Evolutionary conservation across 2,113 vertebrate species (phyloP).

Genomic region (Rhinichthys klamathensis): DNA sequence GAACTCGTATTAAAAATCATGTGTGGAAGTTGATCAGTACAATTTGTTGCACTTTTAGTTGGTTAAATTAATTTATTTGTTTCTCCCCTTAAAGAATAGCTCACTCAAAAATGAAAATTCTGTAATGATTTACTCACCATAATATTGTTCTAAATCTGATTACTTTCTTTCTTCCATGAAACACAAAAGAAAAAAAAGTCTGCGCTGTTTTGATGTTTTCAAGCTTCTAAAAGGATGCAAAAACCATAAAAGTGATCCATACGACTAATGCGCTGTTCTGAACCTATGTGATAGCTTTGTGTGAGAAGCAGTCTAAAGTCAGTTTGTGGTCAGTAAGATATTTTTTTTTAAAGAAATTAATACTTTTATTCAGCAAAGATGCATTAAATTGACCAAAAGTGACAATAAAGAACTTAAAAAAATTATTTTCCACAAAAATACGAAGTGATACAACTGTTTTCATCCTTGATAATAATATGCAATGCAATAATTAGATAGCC

Average conservation of each 20-base stretch:
- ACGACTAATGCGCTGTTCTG: too few species aligned
- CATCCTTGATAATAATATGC: background rate
- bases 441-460: background rate
- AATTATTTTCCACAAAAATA: too few species aligned
- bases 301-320: too few species aligned
- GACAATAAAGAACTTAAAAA: too few species aligned
- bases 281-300: too few species aligned
- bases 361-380: background rate
- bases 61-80: background rate
- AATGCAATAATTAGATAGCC: background rate
- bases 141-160: background rate
- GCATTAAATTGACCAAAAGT: background rate
- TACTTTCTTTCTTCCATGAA: background rate
- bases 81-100: background rate
- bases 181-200: background rate
- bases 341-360: background rate
- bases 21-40: background rate
- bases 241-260: too few species aligned
- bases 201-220: background rate
- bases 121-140: background rate
- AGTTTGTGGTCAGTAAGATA: background rate
- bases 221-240: background rate
- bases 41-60: background rate
- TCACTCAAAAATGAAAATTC: background rate
- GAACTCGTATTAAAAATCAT: background rate